phyloP scores from a whole-genome alignment of 2,113 vertebrate species.

The Solenodon paradoxus region DNA sequence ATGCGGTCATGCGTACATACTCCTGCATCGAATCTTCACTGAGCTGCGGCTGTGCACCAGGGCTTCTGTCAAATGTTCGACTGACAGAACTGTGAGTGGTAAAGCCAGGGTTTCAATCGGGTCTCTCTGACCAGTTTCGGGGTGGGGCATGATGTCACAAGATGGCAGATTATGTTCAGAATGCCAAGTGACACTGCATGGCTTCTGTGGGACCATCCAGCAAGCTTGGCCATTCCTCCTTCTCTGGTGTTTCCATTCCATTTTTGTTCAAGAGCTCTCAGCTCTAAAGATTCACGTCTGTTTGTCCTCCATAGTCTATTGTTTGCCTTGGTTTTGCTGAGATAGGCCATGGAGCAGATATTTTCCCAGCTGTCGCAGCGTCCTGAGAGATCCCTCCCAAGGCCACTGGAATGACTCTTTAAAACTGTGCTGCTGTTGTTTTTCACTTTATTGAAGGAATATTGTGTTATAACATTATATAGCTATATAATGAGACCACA shows the following conservation, averaged over 20 bases:
- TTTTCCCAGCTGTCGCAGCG: not conserved
- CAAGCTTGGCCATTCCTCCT: too few species aligned
- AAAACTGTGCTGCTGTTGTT: not conserved
- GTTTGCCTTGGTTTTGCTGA: not conserved
- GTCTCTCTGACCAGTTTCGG: not conserved
- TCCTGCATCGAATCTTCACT: not conserved
- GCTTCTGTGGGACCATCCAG: not conserved
- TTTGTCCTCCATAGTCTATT: not conserved
- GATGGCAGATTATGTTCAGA: not conserved
- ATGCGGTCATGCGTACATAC: fast-evolving
- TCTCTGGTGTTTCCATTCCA: not conserved
- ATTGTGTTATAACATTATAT: too few species aligned
- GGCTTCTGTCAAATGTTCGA: not conserved
- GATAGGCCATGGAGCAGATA: fast-evolving
- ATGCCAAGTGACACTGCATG: not conserved
- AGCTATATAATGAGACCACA: too few species aligned
- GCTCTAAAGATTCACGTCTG: fast-evolving
- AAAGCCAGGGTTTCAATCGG: not conserved
- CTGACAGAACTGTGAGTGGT: not conserved
- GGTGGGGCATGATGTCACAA: not conserved
- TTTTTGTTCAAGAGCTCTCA: not conserved
- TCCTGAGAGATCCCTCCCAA: not conserved
- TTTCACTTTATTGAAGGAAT: too few species aligned
- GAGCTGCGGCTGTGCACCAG: not conserved
- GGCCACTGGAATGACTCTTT: not conserved